A percentile compares a stretch with the other conserved stretches of the same genome.
These are phyloP conservation scores for Gastracanthus pulcherrimus DNA, from an alignment of 2,888 invertebrate genomes.

Conservation along the genomic window DNA sequence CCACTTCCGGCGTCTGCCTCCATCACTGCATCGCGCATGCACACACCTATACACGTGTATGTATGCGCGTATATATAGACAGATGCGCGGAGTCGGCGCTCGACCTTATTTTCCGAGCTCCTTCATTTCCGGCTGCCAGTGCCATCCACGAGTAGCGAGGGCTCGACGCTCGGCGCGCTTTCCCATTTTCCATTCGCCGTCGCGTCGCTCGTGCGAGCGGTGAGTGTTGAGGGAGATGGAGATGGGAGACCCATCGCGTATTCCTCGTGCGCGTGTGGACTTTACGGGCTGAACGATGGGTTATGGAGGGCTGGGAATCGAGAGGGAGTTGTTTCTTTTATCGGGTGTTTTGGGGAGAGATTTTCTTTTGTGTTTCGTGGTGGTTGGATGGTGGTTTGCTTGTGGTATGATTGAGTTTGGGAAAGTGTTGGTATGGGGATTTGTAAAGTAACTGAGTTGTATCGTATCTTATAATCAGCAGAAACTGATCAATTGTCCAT, in stretches of 20 bases:
- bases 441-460: too few species aligned
- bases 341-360: not conserved
- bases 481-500: too few species aligned
- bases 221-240: not conserved
- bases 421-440: too few species aligned
- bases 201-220: not conserved
- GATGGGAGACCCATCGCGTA: not conserved
- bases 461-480: too few species aligned
- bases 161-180: slow-evolving; percentile 1
- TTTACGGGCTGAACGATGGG: not conserved
- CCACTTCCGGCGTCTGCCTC: slow-evolving; percentile 27
- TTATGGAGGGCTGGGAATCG: not conserved
- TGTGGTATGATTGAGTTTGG: too few species aligned
- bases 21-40: too few species aligned
- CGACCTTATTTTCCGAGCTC: slow-evolving; percentile 53
- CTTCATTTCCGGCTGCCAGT: slow-evolving; percentile 57
- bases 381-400: too few species aligned
- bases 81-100: slow-evolving; percentile 5
- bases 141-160: slow-evolving; percentile 34
- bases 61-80: not conserved
- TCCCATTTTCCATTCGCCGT: slow-evolving; percentile 21
- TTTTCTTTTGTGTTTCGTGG: not conserved
- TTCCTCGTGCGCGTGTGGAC: not conserved
- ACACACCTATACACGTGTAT: not conserved
- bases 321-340: not conserved